Evolutionary conservation across 2,797 vertebrate species (phyloP).

Genomic region (Mallotus villosus): DNA sequence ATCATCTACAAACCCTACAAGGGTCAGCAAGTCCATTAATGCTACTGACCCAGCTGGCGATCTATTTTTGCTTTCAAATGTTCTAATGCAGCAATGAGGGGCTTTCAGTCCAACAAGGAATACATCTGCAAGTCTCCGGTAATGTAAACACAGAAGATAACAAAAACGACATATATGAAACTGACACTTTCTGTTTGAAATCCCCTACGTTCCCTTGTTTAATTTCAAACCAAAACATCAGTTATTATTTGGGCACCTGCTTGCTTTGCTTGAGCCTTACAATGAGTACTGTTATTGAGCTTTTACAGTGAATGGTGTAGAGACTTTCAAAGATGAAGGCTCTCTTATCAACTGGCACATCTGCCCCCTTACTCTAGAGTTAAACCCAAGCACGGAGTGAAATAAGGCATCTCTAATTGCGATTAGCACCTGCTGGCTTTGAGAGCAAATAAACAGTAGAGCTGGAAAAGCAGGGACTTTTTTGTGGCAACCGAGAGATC

Average conservation of each 20-base stretch:
- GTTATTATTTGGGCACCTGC: constrained; percentile 38
- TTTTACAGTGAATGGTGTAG: too few relatives aligned
- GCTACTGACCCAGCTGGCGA: constrained; percentile 49
- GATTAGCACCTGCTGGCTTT: constrained; percentile 54
- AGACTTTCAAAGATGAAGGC: neutral
- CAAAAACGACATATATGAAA: constrained; percentile 41
- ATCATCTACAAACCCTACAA: constrained; percentile 66
- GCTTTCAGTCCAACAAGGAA: constrained; percentile 43
- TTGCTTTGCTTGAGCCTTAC: constrained; percentile 45
- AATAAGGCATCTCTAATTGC: constrained; percentile 45
- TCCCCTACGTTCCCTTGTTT: constrained; percentile 39
- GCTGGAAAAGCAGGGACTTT: constrained; percentile 24
- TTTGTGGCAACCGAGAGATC: constrained; percentile 7
- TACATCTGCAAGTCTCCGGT: constrained; percentile 39
- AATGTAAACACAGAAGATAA: constrained; percentile 36
- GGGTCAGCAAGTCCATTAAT: constrained; percentile 64
- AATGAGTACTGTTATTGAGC: too few relatives aligned
- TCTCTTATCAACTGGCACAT: constrained; percentile 38
- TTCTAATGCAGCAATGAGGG: constrained; percentile 36
- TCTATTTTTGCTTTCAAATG: constrained; percentile 17
- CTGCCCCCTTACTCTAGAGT: constrained; percentile 50
- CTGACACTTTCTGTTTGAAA: constrained; percentile 32
- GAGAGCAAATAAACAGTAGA: constrained; percentile 29
- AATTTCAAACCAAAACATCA: constrained; percentile 48
- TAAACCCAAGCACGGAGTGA: constrained; percentile 43